Evolutionary conservation across 2,113 vertebrate species (phyloP).

Genomic region (Mesembrinibis cayennensis): DNA sequence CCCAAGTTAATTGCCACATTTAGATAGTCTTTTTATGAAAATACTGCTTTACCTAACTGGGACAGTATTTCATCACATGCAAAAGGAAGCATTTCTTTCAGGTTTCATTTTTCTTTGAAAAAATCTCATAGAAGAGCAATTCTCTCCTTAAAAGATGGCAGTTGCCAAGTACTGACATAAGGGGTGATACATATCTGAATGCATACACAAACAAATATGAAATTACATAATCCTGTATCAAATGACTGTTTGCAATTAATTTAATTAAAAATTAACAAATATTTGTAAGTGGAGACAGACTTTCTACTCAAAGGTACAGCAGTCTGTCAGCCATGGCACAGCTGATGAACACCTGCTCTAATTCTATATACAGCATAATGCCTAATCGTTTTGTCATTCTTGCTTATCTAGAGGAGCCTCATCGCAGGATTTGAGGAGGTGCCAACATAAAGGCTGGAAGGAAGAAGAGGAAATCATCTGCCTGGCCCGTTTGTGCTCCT

Average conservation of each 20-base stretch:
- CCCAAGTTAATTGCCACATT: not conserved
- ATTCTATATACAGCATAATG: conserved; percentile 23
- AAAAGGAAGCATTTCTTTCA: not conserved
- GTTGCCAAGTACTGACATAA: not conserved
- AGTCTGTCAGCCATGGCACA: conserved; percentile 22
- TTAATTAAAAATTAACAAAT: conserved; percentile 43
- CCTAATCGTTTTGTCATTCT: not conserved
- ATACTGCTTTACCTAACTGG: not conserved
- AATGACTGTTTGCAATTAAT: conserved; percentile 11
- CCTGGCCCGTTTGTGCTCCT: not conserved
- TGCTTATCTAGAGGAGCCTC: not conserved
- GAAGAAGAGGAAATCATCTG: not conserved
- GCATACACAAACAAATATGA: not conserved
- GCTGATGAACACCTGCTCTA: conserved; percentile 42
- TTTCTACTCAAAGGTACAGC: conserved; percentile 10
- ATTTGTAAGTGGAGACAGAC: conserved; percentile 15
- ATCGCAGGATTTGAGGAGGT: not conserved
- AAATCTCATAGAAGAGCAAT: not conserved
- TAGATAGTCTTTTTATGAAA: not conserved
- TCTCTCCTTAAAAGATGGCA: not conserved
- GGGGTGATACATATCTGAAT: not conserved
- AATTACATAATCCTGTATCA: not conserved
- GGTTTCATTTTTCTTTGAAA: not conserved
- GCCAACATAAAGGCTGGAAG: not conserved
- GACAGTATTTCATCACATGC: not conserved